Percentiles rank a stretch among this genome's conserved stretches.
These are phyloP conservation scores for Yasuhikotakia modesta DNA, from an alignment of 2,797 vertebrate genomes.

Conservation along the genomic window DNA sequence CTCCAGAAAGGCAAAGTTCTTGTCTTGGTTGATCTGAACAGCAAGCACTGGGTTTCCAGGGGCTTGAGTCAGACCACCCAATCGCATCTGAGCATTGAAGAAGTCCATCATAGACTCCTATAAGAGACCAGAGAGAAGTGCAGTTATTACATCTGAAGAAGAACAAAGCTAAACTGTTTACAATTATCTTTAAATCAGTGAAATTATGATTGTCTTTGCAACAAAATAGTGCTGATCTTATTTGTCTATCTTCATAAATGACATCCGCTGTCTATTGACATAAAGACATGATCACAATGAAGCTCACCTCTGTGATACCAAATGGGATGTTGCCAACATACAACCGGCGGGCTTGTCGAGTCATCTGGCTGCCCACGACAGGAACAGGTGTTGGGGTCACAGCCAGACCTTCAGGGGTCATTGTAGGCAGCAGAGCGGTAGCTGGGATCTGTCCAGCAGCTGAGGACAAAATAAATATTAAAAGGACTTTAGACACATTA, in stretches of 20 bases:
- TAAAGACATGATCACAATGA: neutral
- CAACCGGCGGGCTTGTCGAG: conserved; percentile 88
- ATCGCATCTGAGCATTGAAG: conserved; percentile 94
- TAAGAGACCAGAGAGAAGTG: neutral
- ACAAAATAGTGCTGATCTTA: too few species aligned
- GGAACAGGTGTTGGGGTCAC: conserved; percentile 90
- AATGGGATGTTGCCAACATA: conserved; percentile 96
- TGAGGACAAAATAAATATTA: conserved; percentile 51
- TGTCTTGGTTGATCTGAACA: conserved; percentile 96
- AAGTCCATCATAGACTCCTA: conserved; percentile 98
- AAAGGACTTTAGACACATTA: neutral
- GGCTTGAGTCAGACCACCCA: conserved; percentile 91
- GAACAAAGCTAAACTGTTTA: neutral
- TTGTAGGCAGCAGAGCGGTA: conserved; percentile 90
- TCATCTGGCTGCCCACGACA: conserved; percentile 95
- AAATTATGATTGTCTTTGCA: too few species aligned
- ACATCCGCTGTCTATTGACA: neutral
- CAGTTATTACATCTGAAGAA: neutral
- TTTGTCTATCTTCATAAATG: too few species aligned
- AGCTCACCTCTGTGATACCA: conserved; percentile 88
- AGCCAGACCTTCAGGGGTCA: conserved; percentile 90
- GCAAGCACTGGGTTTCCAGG: conserved; percentile 92
- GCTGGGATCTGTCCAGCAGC: conserved; percentile 94
- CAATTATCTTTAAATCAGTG: too few species aligned
- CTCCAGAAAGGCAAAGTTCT: conserved; percentile 95